Percentiles rank a stretch among this genome's conserved stretches.
phyloP scores from a whole-genome alignment of 2,797 vertebrate genomes.

The Epinephelus malabaricus region DNA sequence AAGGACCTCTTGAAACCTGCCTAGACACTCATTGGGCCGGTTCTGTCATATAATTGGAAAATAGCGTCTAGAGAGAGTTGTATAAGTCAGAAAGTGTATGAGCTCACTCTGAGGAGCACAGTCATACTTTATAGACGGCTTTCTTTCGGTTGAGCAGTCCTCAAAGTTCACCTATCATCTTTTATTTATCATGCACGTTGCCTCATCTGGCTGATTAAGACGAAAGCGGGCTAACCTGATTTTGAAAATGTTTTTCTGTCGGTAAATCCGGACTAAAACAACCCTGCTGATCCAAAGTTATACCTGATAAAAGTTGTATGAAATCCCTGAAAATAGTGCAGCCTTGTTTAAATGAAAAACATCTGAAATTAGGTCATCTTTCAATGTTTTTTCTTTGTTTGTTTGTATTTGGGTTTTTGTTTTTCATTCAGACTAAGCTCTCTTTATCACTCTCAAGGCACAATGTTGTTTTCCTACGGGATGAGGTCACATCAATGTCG shows the following conservation, averaged over 20 bases:
- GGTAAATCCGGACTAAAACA: not conserved
- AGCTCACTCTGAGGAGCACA: slow-evolving; percentile 23
- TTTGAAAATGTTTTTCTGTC: slow-evolving; percentile 1
- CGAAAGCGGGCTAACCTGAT: slow-evolving; percentile 11
- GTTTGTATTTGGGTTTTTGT: not conserved
- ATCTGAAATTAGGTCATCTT: not conserved
- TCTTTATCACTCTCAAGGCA: not conserved
- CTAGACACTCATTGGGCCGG: slow-evolving; percentile 28
- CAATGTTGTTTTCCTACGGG: not conserved
- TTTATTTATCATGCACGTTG: slow-evolving; percentile 22
- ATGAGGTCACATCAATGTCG: not conserved
- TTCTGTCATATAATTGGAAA: slow-evolving; percentile 62
- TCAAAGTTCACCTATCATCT: slow-evolving; percentile 31
- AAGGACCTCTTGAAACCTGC: slow-evolving; percentile 61
- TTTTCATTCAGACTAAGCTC: not conserved
- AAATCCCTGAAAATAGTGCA: not conserved
- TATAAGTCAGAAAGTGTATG: slow-evolving; percentile 35
- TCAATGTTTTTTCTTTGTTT: not conserved
- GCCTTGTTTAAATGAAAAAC: not conserved
- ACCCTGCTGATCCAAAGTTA: slow-evolving; percentile 8
- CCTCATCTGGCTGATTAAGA: slow-evolving; percentile 18
- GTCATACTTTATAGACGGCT: slow-evolving; percentile 6
- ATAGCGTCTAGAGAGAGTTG: slow-evolving; percentile 33
- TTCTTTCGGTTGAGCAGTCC: slow-evolving; percentile 8
- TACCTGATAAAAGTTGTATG: not conserved